phyloP scores from a whole-genome alignment of 2,888 invertebrate species.

The Phengaris arion region DNA sequence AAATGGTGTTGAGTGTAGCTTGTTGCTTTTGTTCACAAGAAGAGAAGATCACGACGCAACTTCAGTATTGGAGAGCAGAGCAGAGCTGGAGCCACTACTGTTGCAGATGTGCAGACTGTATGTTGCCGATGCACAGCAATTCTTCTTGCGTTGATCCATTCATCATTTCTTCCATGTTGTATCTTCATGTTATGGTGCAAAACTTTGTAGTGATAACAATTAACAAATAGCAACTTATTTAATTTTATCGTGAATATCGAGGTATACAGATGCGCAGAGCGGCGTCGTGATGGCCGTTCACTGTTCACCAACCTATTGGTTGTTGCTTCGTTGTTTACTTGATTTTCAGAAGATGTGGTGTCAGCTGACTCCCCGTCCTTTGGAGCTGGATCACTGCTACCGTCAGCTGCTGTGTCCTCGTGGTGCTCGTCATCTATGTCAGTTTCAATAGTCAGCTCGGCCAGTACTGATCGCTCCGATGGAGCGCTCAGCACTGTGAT shows the following conservation, averaged over 20 bases:
- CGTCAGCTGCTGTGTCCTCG: slow-evolving; percentile 54
- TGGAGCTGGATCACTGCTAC: slow-evolving; percentile 53
- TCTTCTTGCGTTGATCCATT: background rate
- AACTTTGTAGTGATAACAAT: slow-evolving; percentile 76
- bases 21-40: background rate
- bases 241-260: slow-evolving; percentile 56
- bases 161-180: background rate
- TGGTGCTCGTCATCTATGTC: slow-evolving; percentile 71
- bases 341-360: slow-evolving; percentile 55
- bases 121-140: background rate
- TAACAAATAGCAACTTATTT: slow-evolving; percentile 58
- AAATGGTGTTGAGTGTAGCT: slow-evolving; percentile 17
- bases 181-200: slow-evolving; percentile 58
- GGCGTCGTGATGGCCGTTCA: slow-evolving; percentile 67
- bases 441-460: slow-evolving; percentile 59
- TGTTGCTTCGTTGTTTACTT: slow-evolving; percentile 67
- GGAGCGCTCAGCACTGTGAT: slow-evolving; percentile 68
- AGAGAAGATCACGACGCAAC: background rate
- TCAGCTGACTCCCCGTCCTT: slow-evolving; percentile 52
- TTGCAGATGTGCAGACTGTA: background rate
- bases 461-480: slow-evolving; percentile 69
- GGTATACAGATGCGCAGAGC: slow-evolving; percentile 65
- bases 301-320: slow-evolving; percentile 77
- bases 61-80: slow-evolving; percentile 3
- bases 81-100: background rate